phyloP scores from a whole-genome alignment of 37 sponge, comb jelly and placozoan species.

The Chondrilla cf. caribensis region DNA sequence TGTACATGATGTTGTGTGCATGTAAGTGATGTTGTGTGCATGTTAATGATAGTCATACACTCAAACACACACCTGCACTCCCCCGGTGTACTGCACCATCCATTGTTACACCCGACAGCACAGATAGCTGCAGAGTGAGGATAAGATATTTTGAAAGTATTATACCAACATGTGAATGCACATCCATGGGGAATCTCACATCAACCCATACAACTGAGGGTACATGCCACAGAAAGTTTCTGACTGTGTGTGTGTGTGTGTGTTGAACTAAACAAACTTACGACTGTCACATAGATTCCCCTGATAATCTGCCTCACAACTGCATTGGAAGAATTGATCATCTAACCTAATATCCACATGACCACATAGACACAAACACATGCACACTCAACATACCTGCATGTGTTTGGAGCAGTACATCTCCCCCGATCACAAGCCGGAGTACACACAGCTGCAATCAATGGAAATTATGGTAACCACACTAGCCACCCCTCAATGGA shows the following conservation, averaged over 20 bases:
- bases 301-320: background rate
- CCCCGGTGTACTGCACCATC: slow-evolving; percentile 28
- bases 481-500: too few relatives aligned
- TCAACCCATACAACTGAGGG: too few relatives aligned
- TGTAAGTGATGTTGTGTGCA: too few relatives aligned
- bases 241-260: too few relatives aligned
- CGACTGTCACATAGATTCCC: background rate
- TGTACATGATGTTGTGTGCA: too few relatives aligned
- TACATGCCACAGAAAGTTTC: too few relatives aligned
- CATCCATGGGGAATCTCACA: too few relatives aligned
- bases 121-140: slow-evolving; percentile 38
- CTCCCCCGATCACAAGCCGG: background rate
- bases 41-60: background rate
- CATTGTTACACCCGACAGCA: slow-evolving; percentile 22
- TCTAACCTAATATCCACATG: background rate
- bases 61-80: slow-evolving; percentile 35
- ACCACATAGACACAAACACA: too few relatives aligned
- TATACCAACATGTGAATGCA: too few relatives aligned
- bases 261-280: too few relatives aligned
- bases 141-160: too few relatives aligned
- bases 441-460: slow-evolving; percentile 23
- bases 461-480: background rate
- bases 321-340: background rate
- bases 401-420: background rate
- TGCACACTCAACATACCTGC: slow-evolving; percentile 24